These are phyloP conservation scores for Oligia fasciuncula DNA, from an alignment of 2,888 invertebrate genomes.

Conservation along the genomic window DNA sequence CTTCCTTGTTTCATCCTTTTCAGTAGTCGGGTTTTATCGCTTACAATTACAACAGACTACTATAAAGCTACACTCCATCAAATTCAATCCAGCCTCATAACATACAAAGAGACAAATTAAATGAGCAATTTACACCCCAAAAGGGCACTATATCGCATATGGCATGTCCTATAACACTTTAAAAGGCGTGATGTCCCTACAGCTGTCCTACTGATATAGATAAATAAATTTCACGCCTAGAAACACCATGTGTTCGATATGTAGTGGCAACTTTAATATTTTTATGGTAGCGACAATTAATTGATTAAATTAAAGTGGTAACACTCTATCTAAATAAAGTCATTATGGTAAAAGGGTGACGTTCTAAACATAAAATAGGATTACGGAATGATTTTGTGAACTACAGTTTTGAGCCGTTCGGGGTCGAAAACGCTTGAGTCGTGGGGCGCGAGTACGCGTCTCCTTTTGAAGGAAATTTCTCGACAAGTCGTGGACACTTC, in stretches of 20 bases:
- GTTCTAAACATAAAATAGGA: background rate
- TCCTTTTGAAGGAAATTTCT: background rate
- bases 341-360: constrained; percentile 28
- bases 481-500: background rate
- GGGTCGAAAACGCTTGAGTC: background rate
- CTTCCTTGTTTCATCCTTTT: no score
- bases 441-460: background rate
- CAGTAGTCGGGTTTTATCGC: background rate
- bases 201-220: constrained; percentile 70
- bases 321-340: constrained; percentile 53
- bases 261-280: constrained; percentile 54
- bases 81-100: constrained; percentile 19
- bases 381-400: constrained; percentile 2
- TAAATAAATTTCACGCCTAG: constrained; percentile 78
- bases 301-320: constrained; percentile 50
- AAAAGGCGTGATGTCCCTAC: constrained; percentile 68
- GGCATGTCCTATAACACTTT: constrained; percentile 41
- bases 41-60: background rate
- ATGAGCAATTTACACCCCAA: constrained; percentile 49
- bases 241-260: constrained; percentile 55
- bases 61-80: constrained; percentile 1
- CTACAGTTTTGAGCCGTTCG: background rate
- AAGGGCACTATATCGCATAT: constrained; percentile 47
- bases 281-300: constrained; percentile 58
- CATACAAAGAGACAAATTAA: constrained; percentile 39